phyloP scores from a whole-genome alignment of 2,113 vertebrate species.

The Pipra filicauda region DNA sequence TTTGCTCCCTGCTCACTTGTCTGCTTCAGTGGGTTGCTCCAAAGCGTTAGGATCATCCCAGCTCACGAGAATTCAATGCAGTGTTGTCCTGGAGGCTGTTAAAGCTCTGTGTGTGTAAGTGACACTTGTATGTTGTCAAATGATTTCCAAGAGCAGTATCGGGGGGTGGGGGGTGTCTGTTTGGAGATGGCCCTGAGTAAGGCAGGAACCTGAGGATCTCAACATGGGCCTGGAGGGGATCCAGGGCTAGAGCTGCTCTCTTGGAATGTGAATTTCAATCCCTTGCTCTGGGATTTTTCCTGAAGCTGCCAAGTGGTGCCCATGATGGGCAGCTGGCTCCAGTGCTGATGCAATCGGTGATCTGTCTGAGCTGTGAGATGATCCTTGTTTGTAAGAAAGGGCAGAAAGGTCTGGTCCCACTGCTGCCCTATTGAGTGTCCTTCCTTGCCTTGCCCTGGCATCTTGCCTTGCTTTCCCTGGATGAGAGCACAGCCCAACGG shows the following conservation, averaged over 20 bases:
- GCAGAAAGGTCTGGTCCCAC: background rate
- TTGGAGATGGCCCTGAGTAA: background rate
- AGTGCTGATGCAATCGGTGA: background rate
- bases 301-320: background rate
- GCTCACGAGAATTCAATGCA: background rate
- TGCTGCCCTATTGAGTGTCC: background rate
- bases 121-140: background rate
- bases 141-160: background rate
- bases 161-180: background rate
- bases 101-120: background rate
- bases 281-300: background rate
- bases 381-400: background rate
- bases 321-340: background rate
- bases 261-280: background rate
- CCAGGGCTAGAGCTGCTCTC: background rate
- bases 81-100: background rate
- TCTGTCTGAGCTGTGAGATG: background rate
- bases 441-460: background rate
- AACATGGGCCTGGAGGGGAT: background rate
- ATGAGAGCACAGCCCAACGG: background rate
- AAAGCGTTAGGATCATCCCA: background rate
- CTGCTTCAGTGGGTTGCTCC: slow-evolving; percentile 16
- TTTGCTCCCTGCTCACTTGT: slow-evolving; percentile 7
- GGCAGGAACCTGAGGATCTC: background rate
- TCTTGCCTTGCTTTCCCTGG: background rate